phyloP scores from a whole-genome alignment of 2,888 invertebrate species.

The Chymomyza amoena region DNA sequence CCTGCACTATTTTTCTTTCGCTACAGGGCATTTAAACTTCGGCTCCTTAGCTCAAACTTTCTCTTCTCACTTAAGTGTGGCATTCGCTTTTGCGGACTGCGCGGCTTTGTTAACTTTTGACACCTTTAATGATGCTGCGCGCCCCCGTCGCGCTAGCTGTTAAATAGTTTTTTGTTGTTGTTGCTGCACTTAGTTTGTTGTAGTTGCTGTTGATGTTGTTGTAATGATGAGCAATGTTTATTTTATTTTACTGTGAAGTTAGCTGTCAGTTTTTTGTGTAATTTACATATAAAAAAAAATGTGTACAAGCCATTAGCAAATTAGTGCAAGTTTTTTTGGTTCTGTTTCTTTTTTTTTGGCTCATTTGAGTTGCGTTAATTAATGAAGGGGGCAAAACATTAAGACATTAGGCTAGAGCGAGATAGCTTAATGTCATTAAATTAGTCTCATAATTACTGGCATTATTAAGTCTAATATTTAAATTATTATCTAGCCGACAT shows the following conservation, averaged over 20 bases:
- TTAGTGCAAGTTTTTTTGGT: slow-evolving; percentile 59
- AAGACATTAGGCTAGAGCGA: background rate
- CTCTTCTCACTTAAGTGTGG: background rate
- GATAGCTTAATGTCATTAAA: background rate
- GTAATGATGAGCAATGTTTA: slow-evolving; percentile 13
- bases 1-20: too few relatives aligned
- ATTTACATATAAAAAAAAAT: slow-evolving; percentile 47
- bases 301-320: slow-evolving; percentile 59
- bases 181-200: background rate
- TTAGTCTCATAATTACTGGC: background rate
- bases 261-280: slow-evolving; percentile 45
- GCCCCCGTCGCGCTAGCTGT: slow-evolving; percentile 16
- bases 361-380: slow-evolving; percentile 29
- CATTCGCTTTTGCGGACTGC: background rate
- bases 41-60: background rate
- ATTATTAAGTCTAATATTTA: background rate
- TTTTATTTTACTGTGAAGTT: slow-evolving; percentile 41
- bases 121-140: slow-evolving; percentile 47
- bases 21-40: slow-evolving; percentile 3
- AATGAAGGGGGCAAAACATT: background rate
- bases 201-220: background rate
- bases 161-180: slow-evolving; percentile 21
- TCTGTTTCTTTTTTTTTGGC: slow-evolving; percentile 14
- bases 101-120: slow-evolving; percentile 17
- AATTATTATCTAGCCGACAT: too few relatives aligned